Evolutionary conservation across 2,888 invertebrate genomes (phyloP), one percentile per base, ranked within the genome.

Genomic region (Acleris sparsana): DNA sequence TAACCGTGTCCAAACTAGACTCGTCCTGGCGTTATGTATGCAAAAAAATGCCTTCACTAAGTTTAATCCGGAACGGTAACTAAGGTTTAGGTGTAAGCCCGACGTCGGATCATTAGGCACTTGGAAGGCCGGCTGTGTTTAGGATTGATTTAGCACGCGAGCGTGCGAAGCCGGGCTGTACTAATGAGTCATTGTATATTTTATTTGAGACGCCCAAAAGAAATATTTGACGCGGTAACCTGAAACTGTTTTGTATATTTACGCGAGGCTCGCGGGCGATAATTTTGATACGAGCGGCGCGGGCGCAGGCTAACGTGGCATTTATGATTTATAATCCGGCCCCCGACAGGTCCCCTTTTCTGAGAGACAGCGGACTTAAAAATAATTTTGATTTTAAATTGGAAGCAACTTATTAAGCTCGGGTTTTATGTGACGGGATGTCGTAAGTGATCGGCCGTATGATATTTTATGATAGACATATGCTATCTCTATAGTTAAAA

Each of bases 271-370:
- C 73, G 81, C 83, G 82, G 86, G 84, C 87, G 89, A 89, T 91
- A 88, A 91, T 89, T 91, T 89, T 80, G 86, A 86, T 88, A 83
- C 85, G 74, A 82, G 77, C 78, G 80, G 79, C 82, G 82, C 77
- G 79, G 79, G 76, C 79, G 79, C 74, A 75, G 77, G 76, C 83
- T 86, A 86, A 89, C 88, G 85, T 88, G 91, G 88, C 89, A 86
- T 84, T 86, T 89, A 88, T 91, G 91, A 90, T 91, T 91, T 91
- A 91, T 89, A 90, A 89, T 87, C 89, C 84, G 82, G 87, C 82
- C 87, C 77, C 83, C 86, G 85, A 86, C 86, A 84, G 82, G 84
- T 85, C 85, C 79, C 83, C 86, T 81, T 80, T 82, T 83, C 83
- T 80, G 82, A 83, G 85, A 86, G 88, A 88, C 89, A 87, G 85